These are phyloP conservation scores for Mythimna vitellina DNA, from an alignment of 2,888 invertebrate genomes.

Conservation along the genomic window DNA sequence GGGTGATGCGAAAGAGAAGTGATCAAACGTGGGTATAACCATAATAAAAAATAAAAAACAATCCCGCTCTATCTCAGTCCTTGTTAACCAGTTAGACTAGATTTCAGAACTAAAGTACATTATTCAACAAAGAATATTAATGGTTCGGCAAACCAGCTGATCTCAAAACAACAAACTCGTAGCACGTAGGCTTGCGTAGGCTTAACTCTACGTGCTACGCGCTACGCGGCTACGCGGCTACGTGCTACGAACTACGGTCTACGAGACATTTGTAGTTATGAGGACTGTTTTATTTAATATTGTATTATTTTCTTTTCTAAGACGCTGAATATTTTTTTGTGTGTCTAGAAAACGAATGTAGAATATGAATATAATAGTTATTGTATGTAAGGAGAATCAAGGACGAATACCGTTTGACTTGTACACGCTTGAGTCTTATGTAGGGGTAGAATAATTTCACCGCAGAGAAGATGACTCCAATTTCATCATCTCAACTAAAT, in stretches of 20 bases:
- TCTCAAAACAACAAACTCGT: constrained; percentile 25
- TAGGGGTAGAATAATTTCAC: too few relatives aligned
- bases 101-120: constrained; percentile 4
- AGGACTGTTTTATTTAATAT: constrained; percentile 7
- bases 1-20: too few relatives aligned
- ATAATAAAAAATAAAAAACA: too few relatives aligned
- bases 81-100: neutral
- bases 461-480: too few relatives aligned
- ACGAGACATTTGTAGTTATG: constrained; percentile 30
- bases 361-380: neutral
- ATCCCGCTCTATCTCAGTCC: neutral
- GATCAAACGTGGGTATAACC: too few relatives aligned
- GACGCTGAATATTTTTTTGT: neutral
- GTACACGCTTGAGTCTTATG: too few relatives aligned
- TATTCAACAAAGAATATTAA: constrained; percentile 14
- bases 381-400: too few relatives aligned
- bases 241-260: constrained; percentile 40
- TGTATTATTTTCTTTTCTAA: constrained; percentile 4
- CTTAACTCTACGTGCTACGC: constrained; percentile 46
- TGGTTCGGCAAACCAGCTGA: constrained; percentile 22
- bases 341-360: neutral
- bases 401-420: too few relatives aligned
- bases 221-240: constrained; percentile 40
- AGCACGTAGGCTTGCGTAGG: constrained; percentile 52
- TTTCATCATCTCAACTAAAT: too few relatives aligned